phyloP scores from a whole-genome alignment of 2,888 invertebrate genomes.

The Erannis defoliaria region DNA sequence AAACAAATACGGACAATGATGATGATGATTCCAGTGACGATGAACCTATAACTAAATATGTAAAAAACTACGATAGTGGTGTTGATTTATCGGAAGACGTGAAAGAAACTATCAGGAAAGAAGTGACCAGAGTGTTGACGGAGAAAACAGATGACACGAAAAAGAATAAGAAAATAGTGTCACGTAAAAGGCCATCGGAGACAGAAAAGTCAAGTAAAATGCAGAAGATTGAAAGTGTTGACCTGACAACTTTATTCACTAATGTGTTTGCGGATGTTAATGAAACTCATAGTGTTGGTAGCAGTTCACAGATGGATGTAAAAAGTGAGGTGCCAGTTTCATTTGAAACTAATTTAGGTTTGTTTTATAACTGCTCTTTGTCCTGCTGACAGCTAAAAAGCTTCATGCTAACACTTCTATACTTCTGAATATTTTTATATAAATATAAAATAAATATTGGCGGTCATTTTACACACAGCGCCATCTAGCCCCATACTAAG shows the following conservation, averaged over 20 bases:
- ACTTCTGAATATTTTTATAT: too few species aligned
- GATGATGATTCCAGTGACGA: constrained; percentile 66
- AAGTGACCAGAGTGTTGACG: constrained; percentile 61
- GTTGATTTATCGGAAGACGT: constrained; percentile 68
- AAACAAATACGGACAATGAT: constrained; percentile 47
- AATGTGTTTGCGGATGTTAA: constrained; percentile 71
- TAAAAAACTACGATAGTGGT: constrained; percentile 63
- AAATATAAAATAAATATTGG: too few species aligned
- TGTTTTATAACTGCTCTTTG: constrained; percentile 19
- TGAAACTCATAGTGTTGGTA: constrained; percentile 50
- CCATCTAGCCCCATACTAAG: too few species aligned
- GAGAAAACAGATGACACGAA: constrained; percentile 19
- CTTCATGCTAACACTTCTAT: too few species aligned
- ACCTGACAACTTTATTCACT: constrained; percentile 20
- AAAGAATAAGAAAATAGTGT: constrained; percentile 29
- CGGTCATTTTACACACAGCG: too few species aligned
- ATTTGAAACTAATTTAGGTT: constrained; percentile 42
- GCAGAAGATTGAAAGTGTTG: constrained; percentile 38
- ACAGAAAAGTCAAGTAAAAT: constrained; percentile 40
- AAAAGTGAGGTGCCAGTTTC: constrained; percentile 54
- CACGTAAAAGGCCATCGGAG: constrained; percentile 36
- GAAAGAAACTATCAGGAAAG: constrained; percentile 63
- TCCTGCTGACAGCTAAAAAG: constrained; percentile 3
- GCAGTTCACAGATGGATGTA: constrained; percentile 52
- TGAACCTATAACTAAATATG: constrained; percentile 75